Percentiles rank a stretch among this genome's conserved stretches.
Evolutionary conservation across 2,888 invertebrate genomes (phyloP).

Genomic region (Ametastegia equiseti): DNA sequence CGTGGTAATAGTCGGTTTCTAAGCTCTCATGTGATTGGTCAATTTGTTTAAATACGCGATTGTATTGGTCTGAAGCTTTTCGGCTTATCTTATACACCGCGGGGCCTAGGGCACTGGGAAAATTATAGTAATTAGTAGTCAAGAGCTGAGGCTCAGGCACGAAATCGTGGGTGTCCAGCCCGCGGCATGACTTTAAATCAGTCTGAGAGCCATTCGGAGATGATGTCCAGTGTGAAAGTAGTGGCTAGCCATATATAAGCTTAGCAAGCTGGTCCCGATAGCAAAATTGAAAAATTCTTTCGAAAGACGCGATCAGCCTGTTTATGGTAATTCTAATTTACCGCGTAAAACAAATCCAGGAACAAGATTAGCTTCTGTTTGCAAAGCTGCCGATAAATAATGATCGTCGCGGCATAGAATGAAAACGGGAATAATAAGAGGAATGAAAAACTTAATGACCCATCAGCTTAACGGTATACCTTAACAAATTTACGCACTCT

Average conservation of each 20-base stretch:
- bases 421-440: neutral
- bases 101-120: constrained; percentile 53
- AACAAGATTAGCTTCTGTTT: neutral
- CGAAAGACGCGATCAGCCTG: neutral
- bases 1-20: constrained; percentile 34
- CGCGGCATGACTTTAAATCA: constrained; percentile 44
- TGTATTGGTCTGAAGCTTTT: constrained; percentile 50
- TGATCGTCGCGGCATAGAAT: neutral
- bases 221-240: constrained; percentile 32
- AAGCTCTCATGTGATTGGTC: constrained; percentile 58
- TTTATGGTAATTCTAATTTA: too few species aligned
- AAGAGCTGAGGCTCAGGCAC: neutral
- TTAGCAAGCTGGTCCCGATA: constrained; percentile 42
- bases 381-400: neutral
- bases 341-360: too few species aligned
- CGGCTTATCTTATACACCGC: constrained; percentile 48
- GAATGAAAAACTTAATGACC: neutral
- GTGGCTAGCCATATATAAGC: too few species aligned
- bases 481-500: neutral
- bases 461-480: neutral
- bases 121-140: constrained; percentile 64
- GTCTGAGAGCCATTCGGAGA: constrained; percentile 23
- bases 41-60: constrained; percentile 60
- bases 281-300: constrained; percentile 47
- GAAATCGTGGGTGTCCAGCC: constrained; percentile 48